A percentile compares a stretch with the other conserved stretches of the same genome.
Evolutionary conservation across 2,797 vertebrate species (phyloP).

Genomic region (Sebastes hubbsi): DNA sequence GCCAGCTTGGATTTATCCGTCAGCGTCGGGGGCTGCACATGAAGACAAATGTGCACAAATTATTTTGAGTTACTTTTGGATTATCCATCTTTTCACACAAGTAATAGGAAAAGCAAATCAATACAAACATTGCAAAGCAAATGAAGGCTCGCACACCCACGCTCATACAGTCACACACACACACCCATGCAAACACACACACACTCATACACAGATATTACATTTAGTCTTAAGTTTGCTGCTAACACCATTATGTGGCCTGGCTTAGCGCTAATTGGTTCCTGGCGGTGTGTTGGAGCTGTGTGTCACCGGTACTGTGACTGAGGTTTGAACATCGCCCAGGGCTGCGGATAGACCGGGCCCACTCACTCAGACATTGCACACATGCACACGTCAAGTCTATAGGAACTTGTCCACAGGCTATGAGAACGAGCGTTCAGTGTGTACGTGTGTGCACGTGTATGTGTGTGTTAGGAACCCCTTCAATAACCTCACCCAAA

Average conservation of each 20-base stretch:
- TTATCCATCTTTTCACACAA: constrained; percentile 15
- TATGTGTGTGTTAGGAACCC: constrained; percentile 41
- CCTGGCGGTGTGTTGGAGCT: constrained; percentile 62
- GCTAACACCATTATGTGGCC: constrained; percentile 72
- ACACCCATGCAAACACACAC: constrained; percentile 10
- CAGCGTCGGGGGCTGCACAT: neutral
- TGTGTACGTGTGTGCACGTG: neutral
- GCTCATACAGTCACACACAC: neutral
- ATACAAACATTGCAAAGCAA: constrained; percentile 7
- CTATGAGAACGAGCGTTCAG: constrained; percentile 16
- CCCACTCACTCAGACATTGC: constrained; percentile 62
- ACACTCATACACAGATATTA: constrained; percentile 25
- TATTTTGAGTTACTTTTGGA: neutral
- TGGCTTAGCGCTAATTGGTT: constrained; percentile 79
- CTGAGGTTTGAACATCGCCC: constrained; percentile 71
- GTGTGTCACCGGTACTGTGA: constrained; percentile 67
- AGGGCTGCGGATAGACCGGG: constrained; percentile 63
- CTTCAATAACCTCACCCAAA: constrained; percentile 65
- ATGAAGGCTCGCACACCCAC: neutral
- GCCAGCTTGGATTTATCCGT: constrained; percentile 30
- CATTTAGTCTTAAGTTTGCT: constrained; percentile 46
- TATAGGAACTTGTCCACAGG: constrained; percentile 45
- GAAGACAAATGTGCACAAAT: constrained; percentile 17
- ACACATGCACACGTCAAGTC: constrained; percentile 47
- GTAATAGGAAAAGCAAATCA: neutral